Evolutionary conservation across 2,113 vertebrate genomes (phyloP), one percentile per base, ranked within the genome.

Genomic region (Gobius niger): DNA sequence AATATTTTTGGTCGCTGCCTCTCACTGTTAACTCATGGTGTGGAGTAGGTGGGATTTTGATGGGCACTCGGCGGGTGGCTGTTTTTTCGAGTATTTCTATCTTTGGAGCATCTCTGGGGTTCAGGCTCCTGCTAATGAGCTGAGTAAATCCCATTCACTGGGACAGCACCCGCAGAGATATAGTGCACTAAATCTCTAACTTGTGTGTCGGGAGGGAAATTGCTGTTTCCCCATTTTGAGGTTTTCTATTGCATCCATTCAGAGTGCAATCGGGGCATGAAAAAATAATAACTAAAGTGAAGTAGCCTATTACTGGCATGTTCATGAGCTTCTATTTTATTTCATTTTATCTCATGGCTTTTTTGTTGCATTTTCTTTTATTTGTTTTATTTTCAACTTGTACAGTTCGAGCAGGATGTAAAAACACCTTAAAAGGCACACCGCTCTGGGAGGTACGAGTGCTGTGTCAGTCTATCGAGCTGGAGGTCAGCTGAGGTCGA

Each of bases 401-500:
- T 44, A 65, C 56, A 34, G 24, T 34, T n/a, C n/a, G 4, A 9
- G 61, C 19, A 68, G 9, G 12, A 75, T 24, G 7, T 53, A 44
- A 53, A 56, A 44, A 44, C 24, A 52, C 14, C 15, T 6, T 40
- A 61, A 42, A 54, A 59, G 24, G 47, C 6, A 6, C 47, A 59
- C 63, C 14, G 65, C 13, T 34, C 44, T 6, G 8, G 15, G 46
- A 12, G 16, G 34, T 5, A 59, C 51, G 44, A 49, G 69, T 57
- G 52, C 51, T 24, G 52, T 18, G 66, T 41, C 63, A 51, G 60
- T 60, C 19, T 72, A 46, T 8, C 24, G 49, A 15, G 46, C 52
- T 67, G 52, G 9, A 51, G 41, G 63, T 70, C 73, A 75, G 72
- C 10, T 34, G 54, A 81, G 70, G 72, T 73, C 73, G 79, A 60